Evolutionary conservation across 2,797 vertebrate genomes (phyloP).

Genomic region (Babyrousa celebensis): DNA sequence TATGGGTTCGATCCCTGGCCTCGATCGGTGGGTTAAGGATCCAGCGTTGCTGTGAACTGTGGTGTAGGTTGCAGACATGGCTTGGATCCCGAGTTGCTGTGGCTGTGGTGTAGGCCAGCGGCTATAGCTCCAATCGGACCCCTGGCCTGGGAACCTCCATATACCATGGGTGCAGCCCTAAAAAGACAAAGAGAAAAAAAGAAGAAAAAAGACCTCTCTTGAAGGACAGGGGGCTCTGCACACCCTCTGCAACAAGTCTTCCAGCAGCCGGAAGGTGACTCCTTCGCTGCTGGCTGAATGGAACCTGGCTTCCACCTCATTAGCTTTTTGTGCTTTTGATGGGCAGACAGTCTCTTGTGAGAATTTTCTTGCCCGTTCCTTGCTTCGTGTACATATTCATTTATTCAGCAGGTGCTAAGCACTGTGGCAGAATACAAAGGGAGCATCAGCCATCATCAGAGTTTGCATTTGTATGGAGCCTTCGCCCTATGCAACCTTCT

Average conservation of each 20-base stretch:
- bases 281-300: conserved; percentile 67
- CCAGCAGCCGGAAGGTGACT: conserved; percentile 21
- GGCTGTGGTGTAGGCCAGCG: no score
- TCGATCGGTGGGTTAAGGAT: no score
- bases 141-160: no score
- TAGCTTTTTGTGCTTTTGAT: conserved; percentile 77
- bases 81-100: no score
- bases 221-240: conserved; percentile 57
- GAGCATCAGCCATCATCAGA: conserved; percentile 82
- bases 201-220: not conserved
- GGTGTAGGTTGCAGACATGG: no score
- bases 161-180: no score
- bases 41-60: no score
- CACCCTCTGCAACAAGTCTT: conserved; percentile 33
- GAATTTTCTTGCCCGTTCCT: conserved; percentile 75
- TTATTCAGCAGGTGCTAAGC: conserved; percentile 82
- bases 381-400: conserved; percentile 83
- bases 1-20: no score
- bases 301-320: conserved; percentile 71
- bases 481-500: conserved; percentile 79
- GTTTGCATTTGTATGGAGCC: conserved; percentile 86
- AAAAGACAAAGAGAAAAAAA: no score
- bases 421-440: conserved; percentile 80
- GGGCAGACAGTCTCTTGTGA: conserved; percentile 72
- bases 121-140: no score